A percentile compares a stretch with the other conserved stretches of the same genome.
Evolutionary conservation across 92 coral and sea anemone species (phyloP).

Genomic region (Porites evermanni): DNA sequence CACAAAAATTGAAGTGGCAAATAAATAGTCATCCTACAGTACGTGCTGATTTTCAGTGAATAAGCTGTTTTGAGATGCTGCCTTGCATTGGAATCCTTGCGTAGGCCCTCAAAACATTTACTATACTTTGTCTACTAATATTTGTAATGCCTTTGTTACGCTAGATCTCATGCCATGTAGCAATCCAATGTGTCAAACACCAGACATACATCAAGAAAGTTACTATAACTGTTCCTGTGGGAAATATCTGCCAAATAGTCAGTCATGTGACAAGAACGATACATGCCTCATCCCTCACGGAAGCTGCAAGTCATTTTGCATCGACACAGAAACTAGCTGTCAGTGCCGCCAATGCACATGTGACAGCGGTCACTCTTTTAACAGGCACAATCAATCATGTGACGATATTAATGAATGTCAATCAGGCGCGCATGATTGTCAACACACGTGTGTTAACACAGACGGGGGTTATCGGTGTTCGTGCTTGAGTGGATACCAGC

Average conservation of each 20-base stretch:
- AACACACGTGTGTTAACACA: conserved; percentile 69
- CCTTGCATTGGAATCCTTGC: neutral
- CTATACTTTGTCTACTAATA: neutral
- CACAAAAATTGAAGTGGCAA: too few relatives aligned
- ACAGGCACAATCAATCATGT: conserved; percentile 62
- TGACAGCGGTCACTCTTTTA: conserved; percentile 61
- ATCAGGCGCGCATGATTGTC: conserved; percentile 62
- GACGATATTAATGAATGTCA: conserved; percentile 76
- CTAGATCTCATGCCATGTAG: conserved; percentile 51
- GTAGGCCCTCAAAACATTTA: neutral
- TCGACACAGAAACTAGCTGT: conserved; percentile 47
- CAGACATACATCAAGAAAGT: neutral
- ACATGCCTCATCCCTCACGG: conserved; percentile 50
- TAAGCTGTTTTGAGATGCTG: too few relatives aligned
- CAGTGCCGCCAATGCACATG: conserved; percentile 74
- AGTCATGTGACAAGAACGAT: conserved; percentile 7
- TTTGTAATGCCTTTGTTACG: neutral
- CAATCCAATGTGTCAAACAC: conserved; percentile 22
- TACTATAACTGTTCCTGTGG: conserved; percentile 42
- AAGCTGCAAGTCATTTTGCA: conserved; percentile 52
- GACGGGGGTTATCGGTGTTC: conserved; percentile 71
- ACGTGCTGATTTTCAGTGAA: too few relatives aligned
- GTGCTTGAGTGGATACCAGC: conserved; percentile 61
- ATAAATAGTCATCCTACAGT: too few relatives aligned
- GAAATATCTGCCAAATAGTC: neutral